Evolutionary conservation across 2,113 vertebrate genomes (phyloP), one percentile per base, ranked within the genome.

Genomic region (Coturnix japonica): DNA sequence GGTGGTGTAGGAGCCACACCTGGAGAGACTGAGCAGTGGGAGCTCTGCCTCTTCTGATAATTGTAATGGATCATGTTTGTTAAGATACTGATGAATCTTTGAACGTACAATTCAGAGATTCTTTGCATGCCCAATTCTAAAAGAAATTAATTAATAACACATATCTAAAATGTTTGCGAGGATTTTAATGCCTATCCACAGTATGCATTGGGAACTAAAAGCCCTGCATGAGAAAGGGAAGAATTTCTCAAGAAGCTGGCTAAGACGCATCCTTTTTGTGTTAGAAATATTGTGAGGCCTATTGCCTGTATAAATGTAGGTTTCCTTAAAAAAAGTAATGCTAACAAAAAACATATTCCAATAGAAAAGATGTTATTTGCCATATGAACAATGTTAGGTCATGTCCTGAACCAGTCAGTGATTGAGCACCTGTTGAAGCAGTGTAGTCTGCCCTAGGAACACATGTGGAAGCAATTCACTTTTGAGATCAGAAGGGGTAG

Each of bases 11-110:
- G 41, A 89, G 39, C 30, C 33, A 80, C 53, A 8, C 4, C 1
- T 7, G n/a, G 44, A 57, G 15, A 39, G 7, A 25, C 0, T 26
- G n/a, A 69, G 9, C 25, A 60, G 26, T 13, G 6, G 2, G 26
- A 8, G 19, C 43, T 67, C 25, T 7, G n/a, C 2, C 4, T 65
- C 26, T 56, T 15, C 44, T 54, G 4, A 25, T 22, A 53, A 47
- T 33, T 86, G 7, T 51, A 20, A 13, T 25, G 54, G 30, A 39
- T 23, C 2, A 47, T 59, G 79, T 78, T 23, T 21, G 6, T 9
- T 59, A 72, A 75, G n/a, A 65, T 46, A 14, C 11, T 63, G 56
- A 30, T 56, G 72, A 63, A 22, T 20, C 22, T 51, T 69, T 75
- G 7, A 78, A 7, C 8, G 81, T 30, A 4, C 6, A 47, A 31